phyloP scores from a whole-genome alignment of 2,113 vertebrate species.

The Pangasianodon hypophthalmus region DNA sequence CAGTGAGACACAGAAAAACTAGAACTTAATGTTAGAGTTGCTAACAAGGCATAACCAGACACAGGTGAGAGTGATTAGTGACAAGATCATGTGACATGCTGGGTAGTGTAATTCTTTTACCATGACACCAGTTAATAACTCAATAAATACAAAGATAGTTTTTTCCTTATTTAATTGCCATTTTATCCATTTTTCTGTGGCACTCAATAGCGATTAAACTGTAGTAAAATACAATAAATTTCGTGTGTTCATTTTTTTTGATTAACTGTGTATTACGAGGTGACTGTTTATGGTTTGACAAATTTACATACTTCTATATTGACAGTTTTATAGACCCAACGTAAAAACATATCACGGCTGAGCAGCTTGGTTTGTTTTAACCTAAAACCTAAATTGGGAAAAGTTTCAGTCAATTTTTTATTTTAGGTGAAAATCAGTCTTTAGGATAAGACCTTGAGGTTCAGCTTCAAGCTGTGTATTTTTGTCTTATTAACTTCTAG shows the following conservation, averaged over 20 bases:
- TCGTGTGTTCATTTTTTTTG: neutral
- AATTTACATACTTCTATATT: neutral
- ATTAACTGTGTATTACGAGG: too few relatives aligned
- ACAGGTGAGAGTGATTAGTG: neutral
- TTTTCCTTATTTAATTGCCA: too few relatives aligned
- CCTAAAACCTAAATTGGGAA: neutral
- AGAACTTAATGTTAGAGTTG: too few relatives aligned
- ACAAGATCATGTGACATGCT: neutral
- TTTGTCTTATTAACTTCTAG: neutral
- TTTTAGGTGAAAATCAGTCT: too few relatives aligned
- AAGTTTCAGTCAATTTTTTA: too few relatives aligned
- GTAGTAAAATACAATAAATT: neutral
- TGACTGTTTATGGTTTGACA: neutral
- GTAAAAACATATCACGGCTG: neutral
- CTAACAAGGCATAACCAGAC: too few relatives aligned
- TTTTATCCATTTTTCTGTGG: too few relatives aligned
- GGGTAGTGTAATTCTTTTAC: neutral
- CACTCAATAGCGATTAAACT: too few relatives aligned
- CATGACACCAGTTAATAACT: neutral
- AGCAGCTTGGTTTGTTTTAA: neutral
- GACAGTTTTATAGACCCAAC: too few relatives aligned
- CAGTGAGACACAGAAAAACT: too few relatives aligned
- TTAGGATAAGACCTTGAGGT: neutral
- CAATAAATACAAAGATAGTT: neutral
- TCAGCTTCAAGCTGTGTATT: neutral